Base-by-base conservation (phyloP, 2,797 vertebrate species). In the Chaetodon trifasciatus region DNA sequence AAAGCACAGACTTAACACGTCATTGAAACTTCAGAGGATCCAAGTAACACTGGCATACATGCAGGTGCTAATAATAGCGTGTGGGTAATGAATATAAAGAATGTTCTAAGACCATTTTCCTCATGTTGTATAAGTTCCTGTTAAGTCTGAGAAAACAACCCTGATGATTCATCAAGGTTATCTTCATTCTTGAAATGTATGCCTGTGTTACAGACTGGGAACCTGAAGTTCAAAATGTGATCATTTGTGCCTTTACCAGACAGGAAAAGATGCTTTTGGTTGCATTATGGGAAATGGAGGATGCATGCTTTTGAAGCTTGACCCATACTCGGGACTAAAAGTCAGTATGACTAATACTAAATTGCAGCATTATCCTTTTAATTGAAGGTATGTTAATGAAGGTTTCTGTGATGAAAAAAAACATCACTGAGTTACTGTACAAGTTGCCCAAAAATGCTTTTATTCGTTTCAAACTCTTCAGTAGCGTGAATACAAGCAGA, bases 401-500 rank as follows among this genome's bases (percentile, higher is more conserved):
- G 12, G 1, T 13, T 24, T 19, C 3, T n/a, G 9, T 28, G 32
- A 32, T 32, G 28, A 32, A 32, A 32, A 23, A 10, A 61, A 58
- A 66, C 21, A 8, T 42, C 11, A 11, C 9, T 4, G 3, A 66
- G 37, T 60, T n/a, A 32, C 0, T 15, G 2, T 21, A 5, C 35
- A n/a, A 24, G 11, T 70, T 55, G 0, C 17, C 4, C 37, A 8
- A 65, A 61, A 64, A 5, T 16, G 0, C 3, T 67, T 83, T 82
- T 77, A 80, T 82, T 81, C 47, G 5, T 73, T 65, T 0, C 21
- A 44, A 55, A 3, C 37, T 75, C 10, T 42, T 72, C 6, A 23
- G 19, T 71, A 63, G 74, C 56, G 40, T 4, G 6, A 21, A 53
- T 2, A 40, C 53, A 62, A 3, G 8, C 37, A 55, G 3, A 16